phyloP scores from a whole-genome alignment of 2,888 invertebrate species.

The Hesperia comma region DNA sequence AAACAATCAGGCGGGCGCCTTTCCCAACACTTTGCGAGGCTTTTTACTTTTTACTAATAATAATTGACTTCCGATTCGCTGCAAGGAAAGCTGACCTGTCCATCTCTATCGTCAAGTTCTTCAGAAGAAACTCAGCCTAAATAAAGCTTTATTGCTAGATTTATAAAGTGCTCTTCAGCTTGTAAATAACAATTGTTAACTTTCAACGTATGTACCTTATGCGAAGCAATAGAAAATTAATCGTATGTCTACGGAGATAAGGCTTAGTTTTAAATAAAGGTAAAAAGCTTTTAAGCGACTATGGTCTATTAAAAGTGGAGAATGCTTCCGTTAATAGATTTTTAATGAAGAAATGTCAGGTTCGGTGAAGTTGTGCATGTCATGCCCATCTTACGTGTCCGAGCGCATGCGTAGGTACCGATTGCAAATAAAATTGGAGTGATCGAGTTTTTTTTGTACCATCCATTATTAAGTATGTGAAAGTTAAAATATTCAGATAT shows the following conservation, averaged over 20 bases:
- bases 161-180: constrained; percentile 43
- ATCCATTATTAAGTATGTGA: background rate
- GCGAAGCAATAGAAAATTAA: constrained; percentile 36
- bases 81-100: constrained; percentile 61
- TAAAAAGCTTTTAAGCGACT: constrained; percentile 37
- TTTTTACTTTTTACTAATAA: constrained; percentile 53
- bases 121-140: constrained; percentile 45
- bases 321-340: constrained; percentile 84
- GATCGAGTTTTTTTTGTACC: constrained; percentile 10
- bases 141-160: constrained; percentile 40
- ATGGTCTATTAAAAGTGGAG: constrained; percentile 56
- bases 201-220: constrained; percentile 35
- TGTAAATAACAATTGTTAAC: background rate
- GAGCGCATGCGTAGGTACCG: constrained; percentile 63
- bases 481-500: constrained; percentile 1
- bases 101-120: constrained; percentile 57
- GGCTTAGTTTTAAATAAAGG: background rate
- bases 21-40: constrained; percentile 45
- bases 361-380: constrained; percentile 74
- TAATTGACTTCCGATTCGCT: constrained; percentile 74
- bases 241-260: constrained; percentile 16
- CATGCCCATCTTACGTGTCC: constrained; percentile 79
- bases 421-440: constrained; percentile 57
- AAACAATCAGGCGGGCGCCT: constrained; percentile 49
- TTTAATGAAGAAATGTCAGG: constrained; percentile 83